These are phyloP conservation scores for Drosophila barbarae DNA, from an alignment of 2,888 invertebrate species.

Conservation along the genomic window DNA sequence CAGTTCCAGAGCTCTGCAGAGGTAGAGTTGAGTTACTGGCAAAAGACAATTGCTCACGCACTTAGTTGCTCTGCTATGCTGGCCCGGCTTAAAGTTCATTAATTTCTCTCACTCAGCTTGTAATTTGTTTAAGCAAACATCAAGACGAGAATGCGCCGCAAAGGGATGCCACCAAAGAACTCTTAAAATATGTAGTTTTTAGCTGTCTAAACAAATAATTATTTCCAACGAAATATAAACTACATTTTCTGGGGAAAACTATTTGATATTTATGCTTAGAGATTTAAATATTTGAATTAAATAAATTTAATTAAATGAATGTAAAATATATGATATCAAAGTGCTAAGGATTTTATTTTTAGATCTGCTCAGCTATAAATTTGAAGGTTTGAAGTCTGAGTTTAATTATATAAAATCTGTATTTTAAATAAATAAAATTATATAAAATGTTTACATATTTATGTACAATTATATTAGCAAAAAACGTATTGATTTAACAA, in stretches of 20 bases:
- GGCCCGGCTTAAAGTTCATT: slow-evolving; percentile 42
- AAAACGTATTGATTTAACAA: neutral
- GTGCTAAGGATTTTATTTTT: neutral
- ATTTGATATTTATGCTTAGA: neutral
- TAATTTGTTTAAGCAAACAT: slow-evolving; percentile 33
- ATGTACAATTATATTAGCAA: neutral
- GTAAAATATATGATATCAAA: neutral
- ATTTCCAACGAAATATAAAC: neutral
- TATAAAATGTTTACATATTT: too few species aligned
- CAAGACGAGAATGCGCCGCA: slow-evolving; percentile 6
- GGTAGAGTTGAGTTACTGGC: slow-evolving; percentile 40
- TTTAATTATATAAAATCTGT: too few species aligned
- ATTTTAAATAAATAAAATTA: neutral
- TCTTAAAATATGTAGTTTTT: neutral
- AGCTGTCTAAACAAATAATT: neutral
- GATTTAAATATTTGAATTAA: too few species aligned
- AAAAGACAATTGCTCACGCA: slow-evolving; percentile 44
- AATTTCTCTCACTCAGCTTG: slow-evolving; percentile 32
- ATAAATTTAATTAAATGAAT: neutral
- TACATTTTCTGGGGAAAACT: neutral
- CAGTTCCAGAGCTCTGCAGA: neutral
- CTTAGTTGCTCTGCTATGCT: slow-evolving; percentile 34
- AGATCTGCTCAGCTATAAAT: neutral
- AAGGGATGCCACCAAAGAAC: neutral
- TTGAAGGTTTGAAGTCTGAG: neutral